Evolutionary conservation across 2,797 vertebrate species (phyloP), one percentile per base, ranked within the genome.

Genomic region (Neopelma chrysocephalum): DNA sequence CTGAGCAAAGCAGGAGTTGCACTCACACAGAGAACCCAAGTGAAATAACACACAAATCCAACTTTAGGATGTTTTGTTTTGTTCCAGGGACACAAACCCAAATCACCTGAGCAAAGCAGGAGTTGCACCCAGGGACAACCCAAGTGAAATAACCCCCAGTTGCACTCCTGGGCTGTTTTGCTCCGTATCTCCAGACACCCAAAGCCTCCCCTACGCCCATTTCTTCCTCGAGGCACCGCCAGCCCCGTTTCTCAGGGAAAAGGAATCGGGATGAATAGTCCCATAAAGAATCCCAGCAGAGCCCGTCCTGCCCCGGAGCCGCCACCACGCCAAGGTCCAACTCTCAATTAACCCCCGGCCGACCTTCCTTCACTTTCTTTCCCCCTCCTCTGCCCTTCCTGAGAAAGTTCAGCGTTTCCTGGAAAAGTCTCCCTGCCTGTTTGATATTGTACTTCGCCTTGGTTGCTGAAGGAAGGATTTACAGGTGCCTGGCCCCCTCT

Each of bases 381-480:
- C 96, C 91, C 97, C 96, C 96, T 93, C 92, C 94, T 95, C 94
- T 98, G 98, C 97, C 98, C 98, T 98, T 98, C 98, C 98, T 98
- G 98, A 89, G 86, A 94, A 97, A 98, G 98, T 98, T 98, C 98
- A 98, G 98, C 94, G 62, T 97, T 98, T 98, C 98, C 98, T 98
- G 98, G 95, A 96, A 89, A 96, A 97, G 97, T 93, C 97, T 96
- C 97, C 57, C 90, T 40, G 97, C 96, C 97, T 94, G 96, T 96
- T 97, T 97, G 98, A 98, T 97, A 97, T 97, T 97, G 96, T 96
- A 87, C 96, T 97, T 97, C 90, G 94, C 97, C 97, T 95, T 96
- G 96, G 96, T 94, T 86, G 97, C 98, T 48, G 96, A 97, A 96
- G 98, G 98, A 98, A 98, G 97, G 98, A 97, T 97, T 98, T 97